Conservation (phyloP, 2,888 invertebrate species). For the Cryptus armator region DNA sequence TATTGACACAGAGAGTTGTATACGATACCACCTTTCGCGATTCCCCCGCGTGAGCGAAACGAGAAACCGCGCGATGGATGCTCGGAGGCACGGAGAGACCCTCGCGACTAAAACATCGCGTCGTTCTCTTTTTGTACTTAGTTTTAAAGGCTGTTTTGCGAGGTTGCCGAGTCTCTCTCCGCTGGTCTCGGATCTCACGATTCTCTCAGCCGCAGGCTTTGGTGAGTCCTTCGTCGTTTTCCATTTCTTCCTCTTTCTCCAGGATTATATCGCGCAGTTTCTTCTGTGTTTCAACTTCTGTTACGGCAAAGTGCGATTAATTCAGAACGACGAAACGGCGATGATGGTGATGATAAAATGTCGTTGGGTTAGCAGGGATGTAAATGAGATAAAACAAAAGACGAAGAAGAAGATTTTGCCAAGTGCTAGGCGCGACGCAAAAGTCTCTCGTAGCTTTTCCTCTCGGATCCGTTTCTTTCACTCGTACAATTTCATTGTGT, state of each 20-base stretch:
- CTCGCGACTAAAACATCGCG: conserved; percentile 68
- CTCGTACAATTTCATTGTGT: conserved; percentile 7
- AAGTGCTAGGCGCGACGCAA: not conserved
- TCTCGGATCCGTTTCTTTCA: conserved; percentile 15
- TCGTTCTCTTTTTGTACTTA: conserved; percentile 78
- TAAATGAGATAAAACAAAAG: conserved; percentile 12
- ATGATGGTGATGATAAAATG: conserved; percentile 17
- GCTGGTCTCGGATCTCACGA: conserved; percentile 61
- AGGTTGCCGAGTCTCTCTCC: conserved; percentile 79
- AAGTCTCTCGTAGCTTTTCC: conserved; percentile 6
- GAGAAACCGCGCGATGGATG: conserved; percentile 33
- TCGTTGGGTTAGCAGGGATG: not conserved
- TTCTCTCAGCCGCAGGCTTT: conserved; percentile 57
- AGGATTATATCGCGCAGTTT: conserved; percentile 33
- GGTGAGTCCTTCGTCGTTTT: conserved; percentile 66
- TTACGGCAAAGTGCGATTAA: conserved; percentile 27
- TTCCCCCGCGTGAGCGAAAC: conserved; percentile 39
- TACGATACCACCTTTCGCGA: conserved; percentile 31
- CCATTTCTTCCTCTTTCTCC: conserved; percentile 49
- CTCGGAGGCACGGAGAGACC: conserved; percentile 46
- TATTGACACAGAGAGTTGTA: conserved; percentile 36
- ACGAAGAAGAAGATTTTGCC: not conserved
- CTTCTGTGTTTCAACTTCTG: conserved; percentile 10
- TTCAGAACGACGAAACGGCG: not conserved
- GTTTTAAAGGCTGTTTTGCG: conserved; percentile 79